Evolutionary conservation across 1,140 invertebrate species (phyloP).

Genomic region (Nasonia giraulti): DNA sequence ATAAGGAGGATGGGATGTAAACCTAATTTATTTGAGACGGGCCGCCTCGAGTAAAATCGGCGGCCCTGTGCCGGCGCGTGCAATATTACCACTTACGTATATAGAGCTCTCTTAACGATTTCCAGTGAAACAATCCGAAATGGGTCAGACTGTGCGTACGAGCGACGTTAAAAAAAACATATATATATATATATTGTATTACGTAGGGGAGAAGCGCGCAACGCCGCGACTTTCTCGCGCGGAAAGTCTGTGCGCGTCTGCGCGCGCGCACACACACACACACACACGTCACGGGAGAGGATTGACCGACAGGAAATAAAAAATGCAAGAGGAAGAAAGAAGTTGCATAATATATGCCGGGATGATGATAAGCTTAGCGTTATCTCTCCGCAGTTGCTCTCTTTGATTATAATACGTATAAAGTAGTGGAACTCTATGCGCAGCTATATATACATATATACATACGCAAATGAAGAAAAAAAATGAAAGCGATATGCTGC

Average conservation of each 20-base stretch:
- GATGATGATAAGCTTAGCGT: slow-evolving; percentile 32
- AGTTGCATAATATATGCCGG: slow-evolving; percentile 42
- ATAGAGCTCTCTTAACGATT: slow-evolving; percentile 8
- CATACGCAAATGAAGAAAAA: not conserved
- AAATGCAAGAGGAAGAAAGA: not conserved
- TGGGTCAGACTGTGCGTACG: slow-evolving; percentile 19
- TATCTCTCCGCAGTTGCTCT: slow-evolving; percentile 35
- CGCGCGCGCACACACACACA: not conserved
- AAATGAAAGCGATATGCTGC: not conserved
- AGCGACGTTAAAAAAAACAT: not conserved
- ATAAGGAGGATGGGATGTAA: not conserved
- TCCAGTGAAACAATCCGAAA: not conserved
- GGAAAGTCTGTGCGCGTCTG: slow-evolving; percentile 16
- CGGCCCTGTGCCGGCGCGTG: slow-evolving; percentile 49
- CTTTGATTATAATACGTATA: slow-evolving; percentile 44
- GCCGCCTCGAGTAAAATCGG: not conserved
- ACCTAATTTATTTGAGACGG: slow-evolving; percentile 37
- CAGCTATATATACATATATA: not conserved
- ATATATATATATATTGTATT: too few species aligned
- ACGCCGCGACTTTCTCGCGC: slow-evolving; percentile 27
- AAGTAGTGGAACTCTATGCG: slow-evolving; percentile 34
- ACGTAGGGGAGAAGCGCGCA: not conserved
- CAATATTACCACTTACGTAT: slow-evolving; percentile 49
- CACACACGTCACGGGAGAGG: not conserved
- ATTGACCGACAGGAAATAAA: not conserved